A percentile compares a stretch with the other conserved stretches of the same genome.
These are phyloP conservation scores for Myzus persicae DNA, from an alignment of 1,140 invertebrate species.

Conservation along the genomic window DNA sequence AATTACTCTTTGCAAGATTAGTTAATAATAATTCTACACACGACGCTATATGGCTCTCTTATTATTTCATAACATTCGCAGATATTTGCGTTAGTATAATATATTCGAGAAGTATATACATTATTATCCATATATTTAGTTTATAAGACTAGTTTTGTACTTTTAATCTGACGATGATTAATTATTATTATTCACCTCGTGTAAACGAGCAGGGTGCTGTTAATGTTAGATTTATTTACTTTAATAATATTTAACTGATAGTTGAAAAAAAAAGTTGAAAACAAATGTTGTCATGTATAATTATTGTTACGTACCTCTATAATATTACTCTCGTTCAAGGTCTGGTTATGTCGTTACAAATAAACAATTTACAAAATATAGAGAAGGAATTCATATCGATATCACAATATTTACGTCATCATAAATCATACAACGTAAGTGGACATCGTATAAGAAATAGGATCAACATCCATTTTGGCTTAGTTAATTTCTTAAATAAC, in stretches of 20 bases:
- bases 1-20: too few species aligned
- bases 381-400: not conserved
- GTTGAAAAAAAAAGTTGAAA: not conserved
- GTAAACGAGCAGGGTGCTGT: not conserved
- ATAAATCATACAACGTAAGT: too few species aligned
- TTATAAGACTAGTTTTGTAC: not conserved
- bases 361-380: not conserved
- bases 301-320: not conserved
- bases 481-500: too few species aligned
- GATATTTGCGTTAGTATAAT: not conserved
- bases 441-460: too few species aligned
- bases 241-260: not conserved
- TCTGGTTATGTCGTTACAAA: not conserved
- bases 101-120: too few species aligned
- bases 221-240: not conserved
- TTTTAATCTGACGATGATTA: not conserved
- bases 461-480: too few species aligned
- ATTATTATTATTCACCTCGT: not conserved
- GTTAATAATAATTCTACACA: too few species aligned
- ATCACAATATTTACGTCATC: too few species aligned
- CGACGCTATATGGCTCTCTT: too few species aligned
- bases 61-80: too few species aligned
- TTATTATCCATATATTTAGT: too few species aligned
- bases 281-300: constrained; percentile 2
- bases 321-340: not conserved